phyloP scores from a whole-genome alignment of 2,888 invertebrate species.

The Megalurothrips usitatus region DNA sequence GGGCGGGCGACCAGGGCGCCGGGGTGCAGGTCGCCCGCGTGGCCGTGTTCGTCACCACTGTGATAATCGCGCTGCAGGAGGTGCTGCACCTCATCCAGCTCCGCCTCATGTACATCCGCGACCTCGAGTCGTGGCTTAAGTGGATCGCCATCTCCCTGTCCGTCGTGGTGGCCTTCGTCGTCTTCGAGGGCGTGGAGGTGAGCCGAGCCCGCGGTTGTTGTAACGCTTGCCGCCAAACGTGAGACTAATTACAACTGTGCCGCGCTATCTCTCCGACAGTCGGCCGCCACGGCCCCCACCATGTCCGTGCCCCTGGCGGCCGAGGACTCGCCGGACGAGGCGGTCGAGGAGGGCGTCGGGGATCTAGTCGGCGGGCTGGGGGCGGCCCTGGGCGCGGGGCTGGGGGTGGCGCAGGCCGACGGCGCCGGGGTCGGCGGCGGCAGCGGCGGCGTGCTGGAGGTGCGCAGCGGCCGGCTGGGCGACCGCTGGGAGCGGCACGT shows the following conservation, averaged over 20 bases:
- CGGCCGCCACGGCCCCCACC: not conserved
- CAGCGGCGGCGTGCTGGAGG: not conserved
- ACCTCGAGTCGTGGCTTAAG: slow-evolving; percentile 56
- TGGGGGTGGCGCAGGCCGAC: not conserved
- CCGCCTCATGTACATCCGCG: slow-evolving; percentile 51
- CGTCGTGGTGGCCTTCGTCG: slow-evolving; percentile 47
- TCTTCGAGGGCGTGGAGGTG: slow-evolving; percentile 13
- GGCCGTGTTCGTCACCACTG: slow-evolving; percentile 46
- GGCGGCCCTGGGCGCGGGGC: slow-evolving; percentile 32
- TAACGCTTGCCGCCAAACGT: no score
- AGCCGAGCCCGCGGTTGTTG: no score
- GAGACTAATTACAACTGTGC: not conserved
- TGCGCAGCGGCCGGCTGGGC: slow-evolving; percentile 29
- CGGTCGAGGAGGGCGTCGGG: slow-evolving; percentile 37
- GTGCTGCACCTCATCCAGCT: slow-evolving; percentile 52
- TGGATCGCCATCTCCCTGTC: slow-evolving; percentile 51
- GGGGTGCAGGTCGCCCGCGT: slow-evolving; percentile 44
- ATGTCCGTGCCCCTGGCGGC: not conserved
- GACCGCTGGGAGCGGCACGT: slow-evolving; percentile 50
- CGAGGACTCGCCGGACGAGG: slow-evolving; percentile 42
- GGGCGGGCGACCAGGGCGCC: slow-evolving; percentile 43
- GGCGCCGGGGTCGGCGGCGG: not conserved
- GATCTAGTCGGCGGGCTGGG: slow-evolving; percentile 36
- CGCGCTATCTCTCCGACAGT: not conserved
- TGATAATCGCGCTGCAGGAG: slow-evolving; percentile 51